A percentile compares a stretch with the other conserved stretches of the same genome.
Conservation (phyloP, 2,888 invertebrate species). For the Phalera bucephala region DNA sequence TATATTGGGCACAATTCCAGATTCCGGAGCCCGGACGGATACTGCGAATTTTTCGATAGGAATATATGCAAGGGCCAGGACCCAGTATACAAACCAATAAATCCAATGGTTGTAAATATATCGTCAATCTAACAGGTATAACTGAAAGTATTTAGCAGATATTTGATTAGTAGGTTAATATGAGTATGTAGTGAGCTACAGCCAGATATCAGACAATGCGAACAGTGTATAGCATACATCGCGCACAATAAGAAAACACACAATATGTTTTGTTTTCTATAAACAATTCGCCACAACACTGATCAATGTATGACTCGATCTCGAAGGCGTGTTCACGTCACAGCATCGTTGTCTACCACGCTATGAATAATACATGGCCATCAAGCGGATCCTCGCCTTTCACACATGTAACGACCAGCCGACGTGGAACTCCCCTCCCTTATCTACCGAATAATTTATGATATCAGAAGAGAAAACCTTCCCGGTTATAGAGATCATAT, state of each 20-base stretch:
- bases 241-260: slow-evolving; percentile 16
- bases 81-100: too few species aligned
- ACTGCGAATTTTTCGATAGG: too few species aligned
- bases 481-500: slow-evolving; percentile 17
- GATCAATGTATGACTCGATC: slow-evolving; percentile 64
- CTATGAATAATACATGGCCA: slow-evolving; percentile 72
- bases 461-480: slow-evolving; percentile 2
- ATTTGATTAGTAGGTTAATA: too few species aligned
- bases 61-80: too few species aligned
- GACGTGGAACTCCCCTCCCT: slow-evolving; percentile 23
- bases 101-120: too few species aligned
- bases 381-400: slow-evolving; percentile 51
- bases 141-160: too few species aligned
- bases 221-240: slow-evolving; percentile 1
- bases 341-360: slow-evolving; percentile 59
- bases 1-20: too few species aligned
- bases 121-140: too few species aligned
- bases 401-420: slow-evolving; percentile 45
- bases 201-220: not conserved
- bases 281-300: slow-evolving; percentile 40
- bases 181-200: too few species aligned
- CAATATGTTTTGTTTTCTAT: slow-evolving; percentile 46
- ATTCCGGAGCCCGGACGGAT: too few species aligned
- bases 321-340: slow-evolving; percentile 53
- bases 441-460: slow-evolving; percentile 15